Evolutionary conservation across 2,113 vertebrate species (phyloP), one percentile per base, ranked within the genome.

Genomic region (Todiramphus chloris): DNA sequence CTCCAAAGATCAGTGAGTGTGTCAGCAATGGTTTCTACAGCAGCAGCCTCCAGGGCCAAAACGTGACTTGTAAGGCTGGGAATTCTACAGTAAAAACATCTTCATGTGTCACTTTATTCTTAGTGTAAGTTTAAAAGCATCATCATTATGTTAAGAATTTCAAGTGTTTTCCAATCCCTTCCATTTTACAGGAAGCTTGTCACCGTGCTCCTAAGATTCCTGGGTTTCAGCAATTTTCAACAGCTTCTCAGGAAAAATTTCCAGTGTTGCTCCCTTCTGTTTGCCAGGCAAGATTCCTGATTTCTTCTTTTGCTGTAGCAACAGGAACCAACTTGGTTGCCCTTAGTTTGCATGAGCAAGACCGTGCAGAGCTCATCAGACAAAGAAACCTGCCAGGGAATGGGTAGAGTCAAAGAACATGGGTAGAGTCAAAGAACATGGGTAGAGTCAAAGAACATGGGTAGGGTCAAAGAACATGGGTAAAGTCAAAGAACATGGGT

Each of bases 1-100:
- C 78, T 94, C 46, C 83, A 83, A 94, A 76, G 59, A 92, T 95
- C 90, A 94, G 44, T 66, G 86, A 86, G 35, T 60, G 53, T 77
- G 94, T 83, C 88, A 91, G 85, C 63, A 85, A 51, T 6, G 6
- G 39, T 44, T 95, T 79, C 70, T 25, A 59, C 46, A 89, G 91
- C 89, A 75, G 53, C 51, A 84, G 60, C 30, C 55, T 93, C 82
- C 82, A 67, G 70, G 80, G 81, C 43, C 88, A 95, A 84, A 81
- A 85, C 4, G 3, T 82, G 68, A 92, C 60, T 84, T 30, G 37
- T 58, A 72, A 92, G 21, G 39, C 4, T 91, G 67, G 77, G 92
- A 86, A 86, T 87, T 51, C 69, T 33, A 50, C 13, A 89, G 30
- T 73, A 88, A 89, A 93, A 91, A 87, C 0, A 8, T 39, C 67